Base-by-base conservation (phyloP, 2,888 invertebrate genomes). In the Trissolcus japonicus region DNA sequence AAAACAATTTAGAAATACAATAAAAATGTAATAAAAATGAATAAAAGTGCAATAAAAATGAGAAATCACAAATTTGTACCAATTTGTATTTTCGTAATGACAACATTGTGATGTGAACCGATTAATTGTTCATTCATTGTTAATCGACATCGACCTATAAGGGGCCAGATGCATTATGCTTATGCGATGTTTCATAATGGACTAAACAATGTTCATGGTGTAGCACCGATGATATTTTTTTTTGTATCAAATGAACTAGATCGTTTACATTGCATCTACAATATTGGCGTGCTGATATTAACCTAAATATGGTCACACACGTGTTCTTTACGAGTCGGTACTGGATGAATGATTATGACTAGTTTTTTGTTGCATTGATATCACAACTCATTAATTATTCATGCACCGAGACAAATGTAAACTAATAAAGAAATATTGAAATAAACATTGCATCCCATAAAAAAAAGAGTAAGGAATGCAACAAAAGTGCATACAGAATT, bases 251-350 rank as follows among this genome's bases (percentile, higher is more conserved):
- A 66, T 51, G 54, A 76, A 71, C 69, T 76, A 65, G 67, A 62
- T 76, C 71, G 76, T 76, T 71, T 76, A 76, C 71, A 57, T 71
- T 62, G 51, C 62, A 63, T 61, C 76, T 57, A 59, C 62, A 50
- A 67, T 76, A 76, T 71, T 65, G 50, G 43, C 25, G 62, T 4
- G 46, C 56, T 41, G 71, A 71, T 76, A 72, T 76, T 72, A 76
- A 76, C 76, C 76, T 72, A 55, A 67, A 76, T 76, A 76, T 63
- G 59, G 66, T 76, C 67, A 59, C 61, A 67, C 67, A 67, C 67
- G 76, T 72, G 76, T 76, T 76, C 63, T 63, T 72, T 59, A 67
- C 41, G 67, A 72, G 57, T 63, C 72, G 60, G 63, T 60, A 50
- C 57, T 63, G 63, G 35, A 35, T 35, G 35, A 35, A 35, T 40